Evolutionary conservation across 2,113 vertebrate genomes (phyloP).

Genomic region (Halichoerus grypus): DNA sequence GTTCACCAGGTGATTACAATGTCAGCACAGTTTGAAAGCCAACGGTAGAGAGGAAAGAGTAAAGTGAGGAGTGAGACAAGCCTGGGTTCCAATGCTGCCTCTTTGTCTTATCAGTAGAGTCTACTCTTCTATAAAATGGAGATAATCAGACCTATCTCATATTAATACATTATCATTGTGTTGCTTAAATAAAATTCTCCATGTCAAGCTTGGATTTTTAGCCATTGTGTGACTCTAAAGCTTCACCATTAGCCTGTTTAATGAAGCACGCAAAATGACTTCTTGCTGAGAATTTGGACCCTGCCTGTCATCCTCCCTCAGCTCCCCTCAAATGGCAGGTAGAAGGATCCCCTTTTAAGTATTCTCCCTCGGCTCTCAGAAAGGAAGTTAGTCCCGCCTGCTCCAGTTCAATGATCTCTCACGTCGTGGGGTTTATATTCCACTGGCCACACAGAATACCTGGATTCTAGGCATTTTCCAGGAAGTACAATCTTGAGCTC

Average conservation of each 20-base stretch:
- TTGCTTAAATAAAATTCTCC: background rate
- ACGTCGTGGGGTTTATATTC: background rate
- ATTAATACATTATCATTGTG: background rate
- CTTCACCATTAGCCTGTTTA: background rate
- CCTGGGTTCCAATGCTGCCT: background rate
- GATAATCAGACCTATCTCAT: background rate
- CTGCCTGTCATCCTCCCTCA: background rate
- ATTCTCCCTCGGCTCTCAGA: background rate
- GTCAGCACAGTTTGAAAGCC: background rate
- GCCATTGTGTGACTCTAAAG: background rate
- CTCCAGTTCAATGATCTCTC: background rate
- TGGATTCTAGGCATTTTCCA: conserved; percentile 19
- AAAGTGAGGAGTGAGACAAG: background rate
- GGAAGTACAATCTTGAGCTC: background rate
- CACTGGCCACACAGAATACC: background rate
- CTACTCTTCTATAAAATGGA: background rate
- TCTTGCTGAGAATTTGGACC: background rate
- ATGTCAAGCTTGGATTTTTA: background rate
- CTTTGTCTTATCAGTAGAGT: background rate
- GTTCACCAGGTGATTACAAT: background rate
- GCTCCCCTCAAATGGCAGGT: background rate
- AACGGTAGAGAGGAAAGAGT: background rate
- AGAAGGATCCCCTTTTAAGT: background rate
- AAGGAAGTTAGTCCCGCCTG: background rate
- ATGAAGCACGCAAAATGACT: background rate